Base-by-base conservation (phyloP, 2,113 vertebrate genomes). In the Macrotis lagotis region DNA sequence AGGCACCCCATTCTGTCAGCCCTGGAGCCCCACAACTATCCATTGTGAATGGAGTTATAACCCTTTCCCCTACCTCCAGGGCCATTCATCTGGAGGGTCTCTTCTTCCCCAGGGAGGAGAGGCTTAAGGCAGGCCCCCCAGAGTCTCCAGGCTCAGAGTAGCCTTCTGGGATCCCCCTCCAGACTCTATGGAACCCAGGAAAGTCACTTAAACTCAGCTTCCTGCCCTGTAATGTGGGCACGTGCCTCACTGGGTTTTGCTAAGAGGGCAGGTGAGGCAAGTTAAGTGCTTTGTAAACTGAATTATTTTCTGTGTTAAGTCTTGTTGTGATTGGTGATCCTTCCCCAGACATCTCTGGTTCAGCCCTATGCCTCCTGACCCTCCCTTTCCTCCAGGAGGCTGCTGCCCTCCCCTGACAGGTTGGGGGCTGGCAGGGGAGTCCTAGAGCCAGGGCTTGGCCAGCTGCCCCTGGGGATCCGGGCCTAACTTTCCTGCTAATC, bases 401-500 rank as follows among this genome's bases (percentile, higher is more conserved):
- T 95, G 50, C 0, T 89, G 0, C 92, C 48, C 91, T 97, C 95
- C 52, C 24, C 92, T 89, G 92, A 90, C 90, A 51, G 8, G 90
- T 44, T 16, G 10, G 88, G 51, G 47, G 74, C 51, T 31, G 91
- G 92, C 95, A 97, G 97, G 98, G 92, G 92, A 96, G 92, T 97
- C 97, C 98, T 93, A 25, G 98, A 89, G 92, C 97, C 92, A 92
- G 96, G 48, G 0, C 94, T 98, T 98, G 98, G 98, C 98, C 98
- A 91, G 9, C 90, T 97, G 98, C 98, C 98, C 97, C 95, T 47
- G 92, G 50, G 98, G 98, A 98, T 98, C 97, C 48, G 14, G 52
- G 98, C 98, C 98, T 98, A 98, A 98, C 98, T 97, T 98, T 98
- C 98, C 96, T 97, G 97, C 95, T 98, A 98, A 98, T 98, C 98